Percentiles rank a stretch among this genome's conserved stretches.
These are phyloP conservation scores for Stigmatopora argus DNA, from an alignment of 2,113 vertebrate genomes.

Conservation along the genomic window DNA sequence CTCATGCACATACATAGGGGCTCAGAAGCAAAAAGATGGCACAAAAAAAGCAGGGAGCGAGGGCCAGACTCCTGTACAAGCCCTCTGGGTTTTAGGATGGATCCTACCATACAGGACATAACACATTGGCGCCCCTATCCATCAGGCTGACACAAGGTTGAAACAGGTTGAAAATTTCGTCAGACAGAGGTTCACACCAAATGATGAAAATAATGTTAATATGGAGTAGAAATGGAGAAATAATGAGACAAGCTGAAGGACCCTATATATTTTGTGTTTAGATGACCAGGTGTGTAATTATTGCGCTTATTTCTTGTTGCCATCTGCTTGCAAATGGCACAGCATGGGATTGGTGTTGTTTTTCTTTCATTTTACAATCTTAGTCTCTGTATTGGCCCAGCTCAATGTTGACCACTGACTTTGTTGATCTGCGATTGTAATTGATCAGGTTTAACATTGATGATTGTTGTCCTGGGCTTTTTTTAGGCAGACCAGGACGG, in stretches of 20 bases:
- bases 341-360: too few species aligned
- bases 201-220: conserved; percentile 48
- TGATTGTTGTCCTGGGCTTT: too few species aligned
- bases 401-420: too few species aligned
- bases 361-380: too few species aligned
- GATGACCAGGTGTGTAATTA: background rate
- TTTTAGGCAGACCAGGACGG: too few species aligned
- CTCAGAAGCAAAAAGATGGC: conserved; percentile 57
- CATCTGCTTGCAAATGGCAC: too few species aligned
- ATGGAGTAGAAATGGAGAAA: conserved; percentile 12
- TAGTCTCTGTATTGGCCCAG: too few species aligned
- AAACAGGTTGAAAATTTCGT: conserved; percentile 22
- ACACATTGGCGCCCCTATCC: conserved; percentile 28
- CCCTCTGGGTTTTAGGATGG: conserved; percentile 33
- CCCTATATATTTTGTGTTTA: conserved; percentile 11
- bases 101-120: conserved; percentile 4
- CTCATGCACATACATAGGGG: conserved; percentile 27
- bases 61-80: conserved; percentile 45
- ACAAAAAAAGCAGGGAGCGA: conserved; percentile 49
- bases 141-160: conserved; percentile 31
- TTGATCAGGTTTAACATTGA: too few species aligned
- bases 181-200: conserved; percentile 43
- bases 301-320: too few species aligned
- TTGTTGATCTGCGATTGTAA: too few species aligned
- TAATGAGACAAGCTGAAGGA: conserved; percentile 13